Percentiles rank a stretch among this genome's conserved stretches.
These are phyloP conservation scores for Micrastur ruficollis DNA, from an alignment of 2,797 vertebrate genomes.

Conservation along the genomic window DNA sequence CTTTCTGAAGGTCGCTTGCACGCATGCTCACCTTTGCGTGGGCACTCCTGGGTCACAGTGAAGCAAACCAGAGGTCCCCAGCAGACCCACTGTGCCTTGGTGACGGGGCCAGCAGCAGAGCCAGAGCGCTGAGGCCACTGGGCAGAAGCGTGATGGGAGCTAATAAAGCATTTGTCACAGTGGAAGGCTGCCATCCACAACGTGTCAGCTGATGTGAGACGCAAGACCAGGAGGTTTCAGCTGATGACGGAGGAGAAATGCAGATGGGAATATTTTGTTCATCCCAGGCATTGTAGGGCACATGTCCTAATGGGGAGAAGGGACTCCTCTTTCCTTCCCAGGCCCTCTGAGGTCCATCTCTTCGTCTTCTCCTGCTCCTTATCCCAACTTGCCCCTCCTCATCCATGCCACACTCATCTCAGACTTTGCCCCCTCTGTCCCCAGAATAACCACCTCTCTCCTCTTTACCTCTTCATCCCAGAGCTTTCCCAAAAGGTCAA, in stretches of 20 bases:
- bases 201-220: rapidly evolving
- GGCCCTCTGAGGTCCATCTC: background rate
- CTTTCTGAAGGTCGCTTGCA: background rate
- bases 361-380: background rate
- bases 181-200: background rate
- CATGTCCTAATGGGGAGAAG: background rate
- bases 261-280: background rate
- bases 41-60: background rate
- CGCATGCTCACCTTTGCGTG: rapidly evolving
- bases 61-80: background rate
- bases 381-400: background rate
- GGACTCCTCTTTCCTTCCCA: background rate
- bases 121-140: rapidly evolving
- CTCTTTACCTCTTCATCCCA: background rate
- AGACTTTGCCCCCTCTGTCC: background rate
- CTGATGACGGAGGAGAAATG: background rate
- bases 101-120: background rate
- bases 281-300: background rate
- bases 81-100: background rate
- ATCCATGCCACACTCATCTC: background rate
- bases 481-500: background rate
- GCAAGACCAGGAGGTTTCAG: background rate
- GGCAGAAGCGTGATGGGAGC: background rate
- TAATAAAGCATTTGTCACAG: background rate
- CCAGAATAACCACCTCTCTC: background rate